Percentiles rank a stretch among this genome's conserved stretches.
Evolutionary conservation across 2,888 invertebrate species (phyloP).

Genomic region (Cryptosula pallasiana): DNA sequence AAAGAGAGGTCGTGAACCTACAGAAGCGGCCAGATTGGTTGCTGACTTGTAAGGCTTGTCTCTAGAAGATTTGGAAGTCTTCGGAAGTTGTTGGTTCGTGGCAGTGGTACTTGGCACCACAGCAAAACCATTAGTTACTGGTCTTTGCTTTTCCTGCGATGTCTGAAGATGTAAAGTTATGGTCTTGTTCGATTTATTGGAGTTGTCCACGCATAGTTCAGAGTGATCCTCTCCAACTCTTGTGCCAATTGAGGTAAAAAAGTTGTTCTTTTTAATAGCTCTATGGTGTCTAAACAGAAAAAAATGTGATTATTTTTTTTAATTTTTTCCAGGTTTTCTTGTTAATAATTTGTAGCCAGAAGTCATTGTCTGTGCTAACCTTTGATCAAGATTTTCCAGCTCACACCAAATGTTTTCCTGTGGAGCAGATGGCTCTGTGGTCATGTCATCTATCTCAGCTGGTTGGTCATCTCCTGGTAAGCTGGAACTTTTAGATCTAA

Average conservation of each 20-base stretch:
- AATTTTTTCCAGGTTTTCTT: too few relatives aligned
- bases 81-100: neutral
- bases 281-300: neutral
- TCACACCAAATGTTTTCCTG: conserved; percentile 9
- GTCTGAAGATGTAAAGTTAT: conserved; percentile 15
- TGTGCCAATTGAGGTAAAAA: neutral
- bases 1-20: neutral
- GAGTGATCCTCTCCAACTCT: conserved; percentile 8
- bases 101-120: neutral
- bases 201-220: conserved; percentile 12
- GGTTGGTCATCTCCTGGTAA: conserved; percentile 18
- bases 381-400: conserved; percentile 9
- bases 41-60: neutral
- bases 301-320: neutral
- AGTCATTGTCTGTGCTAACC: too few relatives aligned
- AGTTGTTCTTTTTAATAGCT: conserved; percentile 22
- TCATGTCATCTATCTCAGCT: conserved; percentile 13
- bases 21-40: neutral
- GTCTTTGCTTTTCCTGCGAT: conserved; percentile 1
- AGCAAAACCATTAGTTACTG: neutral
- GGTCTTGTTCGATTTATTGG: conserved; percentile 1
- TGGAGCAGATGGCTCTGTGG: neutral
- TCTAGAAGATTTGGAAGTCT: neutral
- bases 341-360: too few relatives aligned
- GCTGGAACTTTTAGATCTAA: conserved; percentile 5